Evolutionary conservation across 2,797 vertebrate species (phyloP), one percentile per base, ranked within the genome.

Genomic region (Gymnodraco acuticeps): DNA sequence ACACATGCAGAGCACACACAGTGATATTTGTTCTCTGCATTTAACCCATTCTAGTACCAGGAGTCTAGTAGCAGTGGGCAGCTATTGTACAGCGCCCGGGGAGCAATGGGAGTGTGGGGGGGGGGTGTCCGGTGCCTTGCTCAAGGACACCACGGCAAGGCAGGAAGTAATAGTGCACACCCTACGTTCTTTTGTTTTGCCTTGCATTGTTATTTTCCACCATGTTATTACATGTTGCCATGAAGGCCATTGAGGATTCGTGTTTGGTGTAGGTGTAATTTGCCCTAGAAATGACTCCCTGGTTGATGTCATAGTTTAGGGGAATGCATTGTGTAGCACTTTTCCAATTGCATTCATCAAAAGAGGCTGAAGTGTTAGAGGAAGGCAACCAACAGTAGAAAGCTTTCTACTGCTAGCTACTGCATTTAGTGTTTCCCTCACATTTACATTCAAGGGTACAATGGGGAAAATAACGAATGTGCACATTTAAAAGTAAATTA

Each of bases 261-360:
- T 46, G 61, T 77, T 81, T 10, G 47, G 12, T 20, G 8, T 41
- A 47, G 42, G 23, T 66, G 54, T 60, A 47, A 83, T 75, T 75
- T 73, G 54, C 68, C 72, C 66, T 41, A 20, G 27, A 87, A 74
- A 70, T 27, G 16, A 42, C 73, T 74, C 62, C 23, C 20, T 66
- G 50, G 45, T 71, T 69, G 47, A 70, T 60, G 62, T 63, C 48
- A 62, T 64, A 27, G 27, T 68, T 75, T 14, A 4, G 23, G 52
- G 65, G 47, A 66, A 73, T 5, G 15, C 3, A 60, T 38, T 67
- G 52, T 67, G 69, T n/a, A 54, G 50, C 59, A 59, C 53, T 23
- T 4, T 54, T 27, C 14, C 33, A 64, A 48, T 48, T 67, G 27
- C 4, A 55, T 70, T 10, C 19, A 77, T 75, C 61, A 70, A 58